Evolutionary conservation across 2,113 vertebrate species (phyloP).

Genomic region (Crotalus horridus): DNA sequence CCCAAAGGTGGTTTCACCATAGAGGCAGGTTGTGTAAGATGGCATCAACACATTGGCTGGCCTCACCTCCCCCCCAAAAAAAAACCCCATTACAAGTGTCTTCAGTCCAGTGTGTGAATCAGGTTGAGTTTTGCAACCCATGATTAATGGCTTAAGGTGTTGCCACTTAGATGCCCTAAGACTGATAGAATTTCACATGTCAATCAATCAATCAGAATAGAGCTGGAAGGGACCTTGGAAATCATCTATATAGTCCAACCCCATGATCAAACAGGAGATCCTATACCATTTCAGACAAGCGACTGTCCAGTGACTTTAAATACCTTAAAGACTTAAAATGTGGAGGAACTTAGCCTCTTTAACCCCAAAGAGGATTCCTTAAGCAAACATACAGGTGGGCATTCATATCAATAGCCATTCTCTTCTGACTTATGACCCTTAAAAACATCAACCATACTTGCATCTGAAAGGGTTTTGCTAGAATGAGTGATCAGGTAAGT

Average conservation of each 20-base stretch:
- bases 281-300: neutral
- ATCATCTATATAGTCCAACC: too few species aligned
- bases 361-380: neutral
- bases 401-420: neutral
- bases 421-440: neutral
- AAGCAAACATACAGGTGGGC: neutral
- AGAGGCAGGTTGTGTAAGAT: neutral
- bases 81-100: neutral
- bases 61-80: neutral
- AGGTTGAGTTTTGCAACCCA: neutral
- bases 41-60: neutral
- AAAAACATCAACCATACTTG: neutral
- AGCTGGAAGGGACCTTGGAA: too few species aligned
- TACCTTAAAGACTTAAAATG: neutral
- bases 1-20: neutral
- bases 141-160: neutral
- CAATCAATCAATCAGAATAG: too few species aligned
- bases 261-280: too few species aligned
- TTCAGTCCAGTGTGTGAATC: neutral
- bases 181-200: neutral
- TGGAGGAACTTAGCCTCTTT: neutral
- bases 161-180: neutral
- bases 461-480: neutral
- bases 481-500: neutral
- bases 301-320: neutral